These are phyloP conservation scores for Colinus virginianus DNA, from an alignment of 2,113 vertebrate genomes.

Conservation along the genomic window DNA sequence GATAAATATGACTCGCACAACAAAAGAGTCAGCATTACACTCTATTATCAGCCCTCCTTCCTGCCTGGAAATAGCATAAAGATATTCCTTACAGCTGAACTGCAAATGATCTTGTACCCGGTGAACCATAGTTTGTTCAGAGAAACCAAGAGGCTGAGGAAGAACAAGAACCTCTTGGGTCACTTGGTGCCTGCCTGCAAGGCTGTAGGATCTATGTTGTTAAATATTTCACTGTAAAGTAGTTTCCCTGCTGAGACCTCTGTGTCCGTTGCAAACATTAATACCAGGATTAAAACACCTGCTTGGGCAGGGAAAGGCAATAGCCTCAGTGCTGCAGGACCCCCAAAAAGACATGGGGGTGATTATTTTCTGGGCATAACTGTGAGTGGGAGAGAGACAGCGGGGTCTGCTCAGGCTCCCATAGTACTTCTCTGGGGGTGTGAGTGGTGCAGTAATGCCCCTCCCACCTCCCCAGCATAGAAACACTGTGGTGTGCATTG, in stretches of 20 bases:
- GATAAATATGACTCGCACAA: background rate
- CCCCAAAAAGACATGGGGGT: background rate
- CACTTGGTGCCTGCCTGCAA: background rate
- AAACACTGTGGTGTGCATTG: rapidly evolving
- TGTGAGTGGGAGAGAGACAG: background rate
- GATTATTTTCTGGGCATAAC: background rate
- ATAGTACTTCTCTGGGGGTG: background rate
- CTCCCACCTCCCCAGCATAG: background rate
- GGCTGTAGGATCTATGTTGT: background rate
- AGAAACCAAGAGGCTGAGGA: conserved; percentile 1
- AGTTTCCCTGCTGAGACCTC: conserved; percentile 47
- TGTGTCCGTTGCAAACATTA: background rate
- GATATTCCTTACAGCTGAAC: conserved; percentile 29
- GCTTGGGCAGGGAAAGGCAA: background rate
- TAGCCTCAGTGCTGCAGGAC: background rate
- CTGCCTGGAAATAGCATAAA: background rate
- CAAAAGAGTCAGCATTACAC: background rate
- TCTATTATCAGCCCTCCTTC: background rate
- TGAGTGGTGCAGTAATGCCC: background rate
- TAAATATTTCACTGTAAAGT: conserved; percentile 13
- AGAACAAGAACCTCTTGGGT: conserved; percentile 12
- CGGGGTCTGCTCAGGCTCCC: background rate
- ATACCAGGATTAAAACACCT: background rate
- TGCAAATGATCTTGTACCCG: conserved; percentile 35
- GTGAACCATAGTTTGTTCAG: background rate